Evolutionary conservation across 1,140 invertebrate genomes (phyloP).

Genomic region (Drosophila kikkawai): DNA sequence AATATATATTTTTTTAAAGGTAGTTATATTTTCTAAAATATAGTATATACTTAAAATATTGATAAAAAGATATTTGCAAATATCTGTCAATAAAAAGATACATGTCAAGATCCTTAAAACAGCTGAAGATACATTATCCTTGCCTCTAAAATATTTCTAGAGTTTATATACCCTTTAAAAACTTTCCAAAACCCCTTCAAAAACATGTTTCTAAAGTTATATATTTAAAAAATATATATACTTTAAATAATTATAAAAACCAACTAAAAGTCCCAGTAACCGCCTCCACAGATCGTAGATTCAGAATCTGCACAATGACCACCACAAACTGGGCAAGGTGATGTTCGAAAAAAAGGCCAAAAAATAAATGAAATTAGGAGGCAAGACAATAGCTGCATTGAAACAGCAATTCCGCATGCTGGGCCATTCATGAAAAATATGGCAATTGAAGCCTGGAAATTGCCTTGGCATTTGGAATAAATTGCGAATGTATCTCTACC

Average conservation of each 20-base stretch:
- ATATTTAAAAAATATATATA: not conserved
- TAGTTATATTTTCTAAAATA: not conserved
- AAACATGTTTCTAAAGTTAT: not conserved
- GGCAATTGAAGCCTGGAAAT: slow-evolving; percentile 67
- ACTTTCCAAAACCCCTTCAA: too few relatives aligned
- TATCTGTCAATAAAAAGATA: not conserved
- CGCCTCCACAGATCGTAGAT: not conserved
- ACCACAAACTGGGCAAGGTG: slow-evolving; percentile 54
- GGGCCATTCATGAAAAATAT: slow-evolving; percentile 66
- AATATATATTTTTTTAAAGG: not conserved
- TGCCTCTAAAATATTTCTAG: not conserved
- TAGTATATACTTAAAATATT: not conserved
- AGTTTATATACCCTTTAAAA: too few relatives aligned
- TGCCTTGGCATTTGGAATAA: slow-evolving; percentile 75
- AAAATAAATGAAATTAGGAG: slow-evolving; percentile 33
- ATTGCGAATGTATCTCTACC: slow-evolving; percentile 72
- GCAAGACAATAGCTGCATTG: slow-evolving; percentile 20
- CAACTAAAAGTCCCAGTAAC: not conserved
- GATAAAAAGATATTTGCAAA: not conserved
- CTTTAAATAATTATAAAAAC: not conserved
- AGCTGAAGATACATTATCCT: not conserved
- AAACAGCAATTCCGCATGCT: slow-evolving; percentile 48
- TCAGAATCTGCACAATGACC: slow-evolving; percentile 30
- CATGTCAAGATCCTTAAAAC: not conserved
- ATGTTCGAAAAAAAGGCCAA: slow-evolving; percentile 34